Evolutionary conservation across 2,113 vertebrate species (phyloP), one percentile per base, ranked within the genome.

Genomic region (Capra hircus): DNA sequence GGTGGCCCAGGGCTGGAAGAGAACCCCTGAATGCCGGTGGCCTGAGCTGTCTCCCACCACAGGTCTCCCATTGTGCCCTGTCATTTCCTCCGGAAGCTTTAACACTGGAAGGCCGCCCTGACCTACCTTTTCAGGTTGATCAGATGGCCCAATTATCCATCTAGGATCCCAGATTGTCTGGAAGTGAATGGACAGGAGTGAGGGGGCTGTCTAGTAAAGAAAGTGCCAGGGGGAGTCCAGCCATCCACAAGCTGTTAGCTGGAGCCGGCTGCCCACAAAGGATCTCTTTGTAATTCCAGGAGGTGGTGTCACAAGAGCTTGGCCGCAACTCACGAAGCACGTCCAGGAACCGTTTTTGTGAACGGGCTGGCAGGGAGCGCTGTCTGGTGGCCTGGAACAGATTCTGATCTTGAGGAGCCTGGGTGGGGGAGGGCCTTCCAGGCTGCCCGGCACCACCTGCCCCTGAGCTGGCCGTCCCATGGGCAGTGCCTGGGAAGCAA

Each of bases 271-370:
- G 52, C 50, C 91, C 93, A 97, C 91, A 97, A 97, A 98, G 84
- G 82, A n/a, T 80, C 19, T 91, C 89, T 97, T 97, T 97, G 97
- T 98, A 87, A 55, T 91, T 91, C 91, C 62, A 71, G 94, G 82
- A 97, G 96, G 82, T 95, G 71, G 89, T 94, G 91, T 95, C 96
- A 94, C 87, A 45, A 89, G 97, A 97, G 97, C 67, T 95, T 94
- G 97, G 96, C 96, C 95, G 74, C 52, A 27, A 36, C 78, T 80
- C 92, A 7, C 5, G 0, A 36, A 91, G 96, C 94, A 27, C 48
- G 62, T 80, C 86, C 96, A 97, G 96, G 93, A 97, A 94, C 82
- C 21, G 93, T n/a, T 88, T 83, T 88, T n/a, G 3, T 48, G 77
- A 97, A 84, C 55, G n/a, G 2, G 5, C 50, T 94, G 94, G 77